These are phyloP conservation scores for Aphrocallistes beatrix DNA, from an alignment of 37 sponge, comb jelly and placozoan genomes.

Conservation along the genomic window DNA sequence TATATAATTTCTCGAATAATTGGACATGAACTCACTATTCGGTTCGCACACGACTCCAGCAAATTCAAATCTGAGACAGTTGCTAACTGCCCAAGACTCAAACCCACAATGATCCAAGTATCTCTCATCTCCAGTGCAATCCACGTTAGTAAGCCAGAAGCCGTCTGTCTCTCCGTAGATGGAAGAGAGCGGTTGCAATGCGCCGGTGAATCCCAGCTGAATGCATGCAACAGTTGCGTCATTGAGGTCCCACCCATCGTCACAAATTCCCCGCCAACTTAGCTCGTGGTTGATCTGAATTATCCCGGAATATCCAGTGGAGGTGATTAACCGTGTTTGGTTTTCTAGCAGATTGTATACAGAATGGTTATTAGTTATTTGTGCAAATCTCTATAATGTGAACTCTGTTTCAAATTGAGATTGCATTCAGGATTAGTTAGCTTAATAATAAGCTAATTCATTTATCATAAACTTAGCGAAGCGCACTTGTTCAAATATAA, in stretches of 20 bases:
- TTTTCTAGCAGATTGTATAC: too few species aligned
- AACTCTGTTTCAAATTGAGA: too few species aligned
- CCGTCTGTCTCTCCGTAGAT: background rate
- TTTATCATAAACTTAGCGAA: too few species aligned
- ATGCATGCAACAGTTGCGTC: slow-evolving; percentile 27
- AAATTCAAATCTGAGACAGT: slow-evolving; percentile 37
- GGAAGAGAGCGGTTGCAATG: background rate
- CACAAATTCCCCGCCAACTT: slow-evolving; percentile 32
- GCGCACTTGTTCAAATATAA: too few species aligned
- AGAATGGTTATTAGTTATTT: too few species aligned
- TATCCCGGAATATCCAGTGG: background rate
- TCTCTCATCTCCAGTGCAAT: slow-evolving; percentile 32
- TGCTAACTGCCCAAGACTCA: slow-evolving; percentile 19
- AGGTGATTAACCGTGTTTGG: background rate
- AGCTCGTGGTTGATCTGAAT: slow-evolving; percentile 16
- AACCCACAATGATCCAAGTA: slow-evolving; percentile 34
- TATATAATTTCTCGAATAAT: too few species aligned
- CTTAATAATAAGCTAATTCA: too few species aligned
- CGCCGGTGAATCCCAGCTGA: background rate
- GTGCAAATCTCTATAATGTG: too few species aligned
- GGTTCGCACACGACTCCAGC: slow-evolving; percentile 33
- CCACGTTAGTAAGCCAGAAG: slow-evolving; percentile 36
- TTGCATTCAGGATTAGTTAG: too few species aligned
- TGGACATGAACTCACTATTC: background rate
- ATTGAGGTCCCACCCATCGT: slow-evolving; percentile 28